These are phyloP conservation scores for Manis javanica DNA, from an alignment of 2,797 vertebrate species.

Conservation along the genomic window DNA sequence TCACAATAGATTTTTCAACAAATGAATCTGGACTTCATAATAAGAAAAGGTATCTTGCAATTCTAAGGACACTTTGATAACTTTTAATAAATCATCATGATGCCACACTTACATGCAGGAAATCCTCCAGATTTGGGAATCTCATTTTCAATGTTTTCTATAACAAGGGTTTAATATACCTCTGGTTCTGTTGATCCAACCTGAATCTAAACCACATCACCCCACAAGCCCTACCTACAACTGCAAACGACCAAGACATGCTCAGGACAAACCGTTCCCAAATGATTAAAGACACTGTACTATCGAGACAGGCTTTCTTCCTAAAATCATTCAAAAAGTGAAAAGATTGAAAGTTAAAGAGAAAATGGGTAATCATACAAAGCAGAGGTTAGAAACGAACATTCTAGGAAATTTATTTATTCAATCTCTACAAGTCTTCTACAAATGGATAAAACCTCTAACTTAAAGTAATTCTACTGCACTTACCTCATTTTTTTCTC, in stretches of 20 bases:
- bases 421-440: neutral
- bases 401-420: neutral
- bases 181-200: neutral
- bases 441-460: neutral
- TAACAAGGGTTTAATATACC: neutral
- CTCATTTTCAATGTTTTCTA: neutral
- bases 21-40: slow-evolving; percentile 20
- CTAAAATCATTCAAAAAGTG: neutral
- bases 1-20: neutral
- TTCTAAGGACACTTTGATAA: slow-evolving; percentile 14
- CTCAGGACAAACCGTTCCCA: neutral
- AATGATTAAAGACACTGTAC: neutral
- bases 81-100: slow-evolving; percentile 11
- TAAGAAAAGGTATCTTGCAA: slow-evolving; percentile 28
- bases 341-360: neutral
- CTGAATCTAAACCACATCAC: neutral
- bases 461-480: neutral
- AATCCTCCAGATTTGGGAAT: neutral
- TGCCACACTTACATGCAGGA: neutral
- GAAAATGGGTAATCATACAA: neutral
- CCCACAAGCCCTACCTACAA: neutral
- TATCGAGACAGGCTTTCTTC: neutral
- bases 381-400: neutral
- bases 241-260: neutral
- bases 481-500: neutral